phyloP scores from a whole-genome alignment of 2,888 invertebrate genomes.

The Ophion costatus region DNA sequence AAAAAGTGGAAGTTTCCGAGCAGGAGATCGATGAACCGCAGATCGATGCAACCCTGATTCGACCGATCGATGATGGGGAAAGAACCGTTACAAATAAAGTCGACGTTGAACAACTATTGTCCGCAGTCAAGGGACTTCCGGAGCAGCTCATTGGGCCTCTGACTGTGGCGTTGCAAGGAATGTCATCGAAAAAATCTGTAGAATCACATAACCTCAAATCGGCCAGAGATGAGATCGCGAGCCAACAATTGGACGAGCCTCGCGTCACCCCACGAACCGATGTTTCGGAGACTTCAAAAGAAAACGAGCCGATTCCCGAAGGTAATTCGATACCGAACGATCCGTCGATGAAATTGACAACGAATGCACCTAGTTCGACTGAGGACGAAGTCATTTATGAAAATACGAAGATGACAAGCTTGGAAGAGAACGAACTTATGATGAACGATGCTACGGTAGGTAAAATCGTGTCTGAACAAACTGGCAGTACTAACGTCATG shows the following conservation, averaged over 20 bases:
- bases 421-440: neutral
- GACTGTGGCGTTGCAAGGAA: constrained; percentile 76
- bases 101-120: constrained; percentile 76
- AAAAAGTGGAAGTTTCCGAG: neutral
- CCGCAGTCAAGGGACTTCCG: constrained; percentile 78
- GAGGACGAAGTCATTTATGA: constrained; percentile 11
- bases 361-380: neutral
- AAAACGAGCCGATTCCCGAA: neutral
- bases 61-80: neutral
- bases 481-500: constrained; percentile 53
- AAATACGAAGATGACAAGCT: constrained; percentile 9
- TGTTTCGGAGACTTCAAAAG: neutral
- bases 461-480: constrained; percentile 43
- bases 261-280: neutral
- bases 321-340: neutral
- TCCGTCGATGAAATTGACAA: neutral
- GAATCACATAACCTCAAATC: neutral
- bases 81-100: constrained; percentile 49
- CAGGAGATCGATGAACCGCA: neutral
- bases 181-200: constrained; percentile 70
- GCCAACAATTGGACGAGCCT: neutral
- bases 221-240: neutral
- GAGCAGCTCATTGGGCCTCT: constrained; percentile 78
- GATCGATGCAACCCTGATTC: neutral
- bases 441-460: constrained; percentile 49